Conservation (phyloP, 2,888 invertebrate genomes). For the Exephanes ischioxanthus region DNA sequence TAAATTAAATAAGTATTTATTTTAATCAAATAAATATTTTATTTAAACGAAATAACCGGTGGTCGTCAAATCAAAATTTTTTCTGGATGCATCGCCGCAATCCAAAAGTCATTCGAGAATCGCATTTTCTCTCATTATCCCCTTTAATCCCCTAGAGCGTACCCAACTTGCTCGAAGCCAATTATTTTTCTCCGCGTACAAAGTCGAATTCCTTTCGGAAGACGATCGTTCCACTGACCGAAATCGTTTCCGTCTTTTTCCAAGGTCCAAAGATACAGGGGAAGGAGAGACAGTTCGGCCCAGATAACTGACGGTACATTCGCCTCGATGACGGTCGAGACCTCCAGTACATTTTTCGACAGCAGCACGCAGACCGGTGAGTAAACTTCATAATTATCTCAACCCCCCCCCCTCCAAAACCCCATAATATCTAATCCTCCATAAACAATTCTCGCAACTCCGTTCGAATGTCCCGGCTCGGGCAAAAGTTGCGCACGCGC, state of each 20-base stretch:
- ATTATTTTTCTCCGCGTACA: background rate
- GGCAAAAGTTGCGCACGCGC: conserved; percentile 7
- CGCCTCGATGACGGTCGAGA: conserved; percentile 97
- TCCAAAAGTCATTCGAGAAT: too few relatives aligned
- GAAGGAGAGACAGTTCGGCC: conserved; percentile 93
- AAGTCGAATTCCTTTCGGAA: too few relatives aligned
- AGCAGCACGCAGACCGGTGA: conserved; percentile 97
- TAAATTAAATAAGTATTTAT: too few relatives aligned
- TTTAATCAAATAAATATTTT: too few relatives aligned
- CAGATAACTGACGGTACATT: conserved; percentile 97
- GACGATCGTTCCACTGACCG: background rate
- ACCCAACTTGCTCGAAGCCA: too few relatives aligned
- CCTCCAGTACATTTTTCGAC: conserved; percentile 96
- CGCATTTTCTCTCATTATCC: too few relatives aligned
- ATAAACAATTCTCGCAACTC: background rate
- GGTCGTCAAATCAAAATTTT: too few relatives aligned
- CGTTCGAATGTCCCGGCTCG: conserved; percentile 53
- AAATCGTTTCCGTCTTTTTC: conserved; percentile 21
- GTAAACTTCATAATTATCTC: conserved; percentile 78
- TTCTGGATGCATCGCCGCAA: too few relatives aligned
- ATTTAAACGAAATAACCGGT: too few relatives aligned
- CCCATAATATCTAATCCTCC: background rate
- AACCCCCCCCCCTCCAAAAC: background rate
- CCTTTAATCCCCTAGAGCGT: too few relatives aligned
- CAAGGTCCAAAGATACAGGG: conserved; percentile 86